phyloP scores from a whole-genome alignment of 1,140 invertebrate genomes.

The Scaptomyza hsui region DNA sequence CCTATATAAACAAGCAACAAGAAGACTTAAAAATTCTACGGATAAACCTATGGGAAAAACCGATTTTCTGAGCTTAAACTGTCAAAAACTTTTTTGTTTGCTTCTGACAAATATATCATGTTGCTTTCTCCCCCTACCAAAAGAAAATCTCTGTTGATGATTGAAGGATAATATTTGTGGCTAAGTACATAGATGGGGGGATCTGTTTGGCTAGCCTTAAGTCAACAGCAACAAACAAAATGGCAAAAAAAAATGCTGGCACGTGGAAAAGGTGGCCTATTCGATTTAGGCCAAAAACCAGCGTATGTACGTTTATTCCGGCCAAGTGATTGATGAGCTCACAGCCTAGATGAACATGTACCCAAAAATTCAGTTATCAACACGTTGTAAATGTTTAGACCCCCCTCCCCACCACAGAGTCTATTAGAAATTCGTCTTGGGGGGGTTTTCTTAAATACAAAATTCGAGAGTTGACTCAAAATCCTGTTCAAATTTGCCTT shows the following conservation, averaged over 20 bases:
- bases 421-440: slow-evolving; percentile 27
- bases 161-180: slow-evolving; percentile 37
- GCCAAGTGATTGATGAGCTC: slow-evolving; percentile 60
- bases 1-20: background rate
- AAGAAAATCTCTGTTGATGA: slow-evolving; percentile 16
- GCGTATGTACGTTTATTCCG: slow-evolving; percentile 28
- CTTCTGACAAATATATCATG: slow-evolving; percentile 16
- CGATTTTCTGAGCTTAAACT: background rate
- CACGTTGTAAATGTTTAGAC: slow-evolving; percentile 16
- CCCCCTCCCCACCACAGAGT: slow-evolving; percentile 3
- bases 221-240: slow-evolving; percentile 7
- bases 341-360: background rate
- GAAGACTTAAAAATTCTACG: background rate
- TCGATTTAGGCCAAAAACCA: slow-evolving; percentile 14
- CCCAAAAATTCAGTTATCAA: slow-evolving; percentile 65
- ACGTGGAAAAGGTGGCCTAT: slow-evolving; percentile 15
- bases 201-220: slow-evolving; percentile 27
- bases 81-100: background rate
- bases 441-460: background rate
- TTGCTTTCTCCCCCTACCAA: background rate
- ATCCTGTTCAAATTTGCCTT: slow-evolving; percentile 34
- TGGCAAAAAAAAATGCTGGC: background rate
- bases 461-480: background rate
- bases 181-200: background rate
- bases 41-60: too few relatives aligned